Evolutionary conservation across 2,888 invertebrate species (phyloP), one percentile per base, ranked within the genome.

Genomic region (Eubasilissa splendida): DNA sequence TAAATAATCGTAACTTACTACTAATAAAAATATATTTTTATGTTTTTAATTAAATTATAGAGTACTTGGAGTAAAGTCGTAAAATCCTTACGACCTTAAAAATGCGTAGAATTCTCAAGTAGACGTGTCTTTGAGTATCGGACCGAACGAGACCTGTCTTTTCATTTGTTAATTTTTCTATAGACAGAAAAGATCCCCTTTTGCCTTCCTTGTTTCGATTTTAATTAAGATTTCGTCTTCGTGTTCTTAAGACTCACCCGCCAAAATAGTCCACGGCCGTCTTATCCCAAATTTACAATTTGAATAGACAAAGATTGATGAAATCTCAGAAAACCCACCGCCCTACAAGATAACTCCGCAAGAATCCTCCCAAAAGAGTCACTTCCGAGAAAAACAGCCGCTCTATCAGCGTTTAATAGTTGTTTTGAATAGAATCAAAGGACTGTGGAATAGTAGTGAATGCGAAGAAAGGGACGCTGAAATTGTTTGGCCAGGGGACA

Each of bases 151-250:
- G 42, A 7, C 42, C 42, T 2, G 42, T 42, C 42, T 42, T 42
- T 42, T 42, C 42, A 42, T 42, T 63, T n/a, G 68, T 68, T 68
- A 50, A 68, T 68, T 68, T 68, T 68, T 66, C 9, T n/a, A 14
- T 10, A 68, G 50, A 68, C 50, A 68, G 14, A 68, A 4, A 50
- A 4, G 52, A 68, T 50, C 42, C 50, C 68, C 68, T 50, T 68
- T 68, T 2, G 42, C 42, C 42, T 42, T 42, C 42, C 42, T 42
- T 68, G 68, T 68, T 68, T 14, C 68, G 50, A 68, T 68, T 68
- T 68, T 68, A 68, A 68, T 68, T 68, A 68, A 68, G 68, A 68
- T 68, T 68, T 68, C 68, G 50, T 68, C 68, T 68, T 50, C 58
- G 12, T 2, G 12, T 58, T 68, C 52, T 68, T 68, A 50, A 42